Base-by-base conservation (phyloP, 2,888 invertebrate species). In the Thera britannica region DNA sequence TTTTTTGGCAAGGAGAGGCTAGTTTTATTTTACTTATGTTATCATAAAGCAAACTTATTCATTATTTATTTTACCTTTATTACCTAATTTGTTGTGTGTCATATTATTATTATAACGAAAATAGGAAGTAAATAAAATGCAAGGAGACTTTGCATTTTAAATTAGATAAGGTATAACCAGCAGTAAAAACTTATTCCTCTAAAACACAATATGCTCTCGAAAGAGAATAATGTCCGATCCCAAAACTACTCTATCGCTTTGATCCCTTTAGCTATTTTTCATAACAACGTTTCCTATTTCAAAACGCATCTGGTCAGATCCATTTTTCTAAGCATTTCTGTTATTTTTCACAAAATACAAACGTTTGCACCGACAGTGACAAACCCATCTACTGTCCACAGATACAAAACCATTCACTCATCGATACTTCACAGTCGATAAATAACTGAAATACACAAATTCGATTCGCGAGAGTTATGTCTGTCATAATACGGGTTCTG, bases 381-480 rank as follows among this genome's bases (percentile, higher is more conserved):
- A 59, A 66, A 58, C 41, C 41, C 12, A 7, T 62, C 44, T 41
- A 62, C 58, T 55, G 59, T 62, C 62, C 58, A 69, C 64, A 59
- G 68, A 58, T 38, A 62, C 56, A 59, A 23, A 59, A 62, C 52
- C 58, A 52, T 60, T 57, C 63, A 66, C 44, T 63, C 66, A 54
- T 63, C 54, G 59, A 56, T 55, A 41, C 44, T 60, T 56, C 59
- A 56, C 49, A 59, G 67, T 67, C 72, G 61, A 75, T 73, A 71
- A 72, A 74, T 72, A 67, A 70, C 62, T 23, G 58, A 60, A 58
- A 70, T 67, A 72, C 55, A 67, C 71, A 71, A 72, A 71, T 70
- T 62, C 68, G 70, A 70, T 67, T 69, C 49, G 54, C 46, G 64
- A 65, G 73, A 75, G 62, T 65, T 66, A 75, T 75, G 71, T 55